Percentiles rank a stretch among this genome's conserved stretches.
These are phyloP conservation scores for Pelusios castaneus DNA, from an alignment of 2,113 vertebrate species.

Conservation along the genomic window DNA sequence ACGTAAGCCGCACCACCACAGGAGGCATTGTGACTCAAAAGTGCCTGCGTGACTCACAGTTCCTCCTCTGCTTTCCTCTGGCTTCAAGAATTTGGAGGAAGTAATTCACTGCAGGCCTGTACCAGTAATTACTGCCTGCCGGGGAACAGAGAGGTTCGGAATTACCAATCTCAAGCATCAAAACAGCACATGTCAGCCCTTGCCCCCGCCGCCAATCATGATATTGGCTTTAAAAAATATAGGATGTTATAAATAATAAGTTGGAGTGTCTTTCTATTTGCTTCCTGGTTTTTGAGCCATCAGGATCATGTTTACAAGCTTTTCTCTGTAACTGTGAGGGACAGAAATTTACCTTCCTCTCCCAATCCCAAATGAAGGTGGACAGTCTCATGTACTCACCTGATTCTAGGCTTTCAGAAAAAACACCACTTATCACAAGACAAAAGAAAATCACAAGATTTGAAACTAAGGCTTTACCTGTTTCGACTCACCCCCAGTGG, in stretches of 20 bases:
- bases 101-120: background rate
- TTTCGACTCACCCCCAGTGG: background rate
- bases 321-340: background rate
- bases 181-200: constrained; percentile 47
- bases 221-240: constrained; percentile 39
- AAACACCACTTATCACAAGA: background rate
- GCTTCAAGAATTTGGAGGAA: constrained; percentile 18
- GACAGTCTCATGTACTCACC: background rate
- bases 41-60: constrained; percentile 40
- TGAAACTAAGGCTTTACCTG: background rate
- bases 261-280: background rate
- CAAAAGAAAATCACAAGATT: background rate
- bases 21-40: constrained; percentile 36
- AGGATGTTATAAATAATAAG: constrained; percentile 20
- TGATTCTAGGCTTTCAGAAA: background rate
- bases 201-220: background rate
- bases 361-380: background rate
- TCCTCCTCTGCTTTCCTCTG: constrained; percentile 41
- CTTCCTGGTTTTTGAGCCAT: background rate
- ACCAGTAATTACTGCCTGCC: background rate
- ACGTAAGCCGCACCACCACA: background rate
- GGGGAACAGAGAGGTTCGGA: background rate
- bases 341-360: background rate
- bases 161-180: constrained; percentile 43
- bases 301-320: background rate